Evolutionary conservation across 2,888 invertebrate species (phyloP).

Genomic region (Celastrina argiolus): DNA sequence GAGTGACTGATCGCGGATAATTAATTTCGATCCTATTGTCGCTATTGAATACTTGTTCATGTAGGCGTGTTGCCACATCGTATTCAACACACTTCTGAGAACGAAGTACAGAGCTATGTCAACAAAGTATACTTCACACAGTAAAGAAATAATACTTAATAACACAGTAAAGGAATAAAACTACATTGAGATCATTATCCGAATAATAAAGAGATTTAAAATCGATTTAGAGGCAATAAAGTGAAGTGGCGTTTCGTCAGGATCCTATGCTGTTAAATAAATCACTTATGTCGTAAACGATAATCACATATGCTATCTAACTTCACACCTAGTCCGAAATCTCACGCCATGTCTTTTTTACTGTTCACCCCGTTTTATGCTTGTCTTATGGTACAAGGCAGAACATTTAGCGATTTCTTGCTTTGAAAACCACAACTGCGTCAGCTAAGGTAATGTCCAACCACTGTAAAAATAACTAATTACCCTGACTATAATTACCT

Average conservation of each 20-base stretch:
- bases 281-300: conserved; percentile 56
- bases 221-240: conserved; percentile 19
- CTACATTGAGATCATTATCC: conserved; percentile 25
- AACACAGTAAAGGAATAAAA: conserved; percentile 11
- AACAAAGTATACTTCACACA: not conserved
- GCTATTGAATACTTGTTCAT: not conserved
- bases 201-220: conserved; percentile 23
- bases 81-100: not conserved
- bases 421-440: too few species aligned
- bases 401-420: conserved; percentile 23
- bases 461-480: too few species aligned
- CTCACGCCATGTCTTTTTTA: conserved; percentile 62
- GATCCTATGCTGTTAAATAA: conserved; percentile 39
- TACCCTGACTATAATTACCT: too few species aligned
- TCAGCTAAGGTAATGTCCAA: too few species aligned
- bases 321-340: conserved; percentile 63
- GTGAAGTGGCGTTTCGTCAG: conserved; percentile 24
- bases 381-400: conserved; percentile 38
- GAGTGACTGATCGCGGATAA: conserved; percentile 12
- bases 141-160: conserved; percentile 19
- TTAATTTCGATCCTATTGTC: conserved; percentile 14
- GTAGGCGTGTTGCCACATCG: conserved; percentile 5
- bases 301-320: conserved; percentile 54
- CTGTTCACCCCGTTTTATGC: conserved; percentile 56
- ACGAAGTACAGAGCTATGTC: not conserved